These are phyloP conservation scores for Clanis bilineata DNA, from an alignment of 2,888 invertebrate genomes.

Conservation along the genomic window DNA sequence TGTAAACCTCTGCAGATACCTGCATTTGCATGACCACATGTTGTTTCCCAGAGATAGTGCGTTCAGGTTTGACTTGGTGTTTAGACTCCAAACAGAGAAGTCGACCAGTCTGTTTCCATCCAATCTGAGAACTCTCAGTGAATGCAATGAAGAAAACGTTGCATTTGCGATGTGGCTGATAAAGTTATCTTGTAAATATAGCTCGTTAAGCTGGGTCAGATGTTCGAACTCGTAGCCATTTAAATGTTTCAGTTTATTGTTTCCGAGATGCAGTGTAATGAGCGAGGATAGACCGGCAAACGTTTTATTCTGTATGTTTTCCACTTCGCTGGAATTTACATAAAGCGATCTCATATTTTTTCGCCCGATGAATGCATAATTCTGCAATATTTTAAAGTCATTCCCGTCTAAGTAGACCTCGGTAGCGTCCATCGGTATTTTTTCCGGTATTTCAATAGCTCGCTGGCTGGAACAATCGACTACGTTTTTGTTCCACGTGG, in stretches of 20 bases:
- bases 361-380: constrained; percentile 94
- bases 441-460: constrained; percentile 89
- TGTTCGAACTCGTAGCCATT: constrained; percentile 93
- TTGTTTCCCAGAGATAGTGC: constrained; percentile 91
- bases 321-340: constrained; percentile 92
- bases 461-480: constrained; percentile 93
- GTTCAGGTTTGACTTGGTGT: constrained; percentile 84
- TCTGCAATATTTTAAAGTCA: constrained; percentile 91
- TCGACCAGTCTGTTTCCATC: constrained; percentile 92
- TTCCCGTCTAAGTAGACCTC: constrained; percentile 96
- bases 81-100: constrained; percentile 89
- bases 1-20: constrained; percentile 91
- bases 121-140: constrained; percentile 89
- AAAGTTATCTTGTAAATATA: constrained; percentile 93
- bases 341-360: constrained; percentile 94
- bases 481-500: constrained; percentile 95
- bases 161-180: constrained; percentile 89
- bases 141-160: constrained; percentile 88
- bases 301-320: constrained; percentile 92
- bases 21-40: constrained; percentile 95
- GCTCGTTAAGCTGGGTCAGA: constrained; percentile 89
- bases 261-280: constrained; percentile 91
- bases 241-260: constrained; percentile 90
- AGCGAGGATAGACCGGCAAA: constrained; percentile 92
- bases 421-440: constrained; percentile 97